Evolutionary conservation across 2,113 vertebrate genomes (phyloP).

Genomic region (Mobula hypostoma): DNA sequence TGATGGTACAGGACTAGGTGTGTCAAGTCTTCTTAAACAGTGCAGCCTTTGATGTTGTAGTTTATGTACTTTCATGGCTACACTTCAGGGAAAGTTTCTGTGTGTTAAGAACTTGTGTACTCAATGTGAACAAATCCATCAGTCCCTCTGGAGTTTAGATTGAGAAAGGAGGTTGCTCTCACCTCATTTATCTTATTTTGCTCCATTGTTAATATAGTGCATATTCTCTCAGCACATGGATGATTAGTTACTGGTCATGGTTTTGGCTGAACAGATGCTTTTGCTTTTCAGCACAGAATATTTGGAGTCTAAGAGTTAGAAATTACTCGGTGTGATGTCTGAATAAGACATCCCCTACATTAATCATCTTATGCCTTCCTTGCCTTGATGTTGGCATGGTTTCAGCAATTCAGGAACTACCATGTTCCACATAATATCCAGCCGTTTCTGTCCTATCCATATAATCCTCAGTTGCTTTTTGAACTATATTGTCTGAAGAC

Average conservation of each 20-base stretch:
- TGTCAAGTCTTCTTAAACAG: conserved; percentile 19
- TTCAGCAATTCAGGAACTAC: not conserved
- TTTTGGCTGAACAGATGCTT: not conserved
- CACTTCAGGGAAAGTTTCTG: not conserved
- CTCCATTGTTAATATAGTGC: not conserved
- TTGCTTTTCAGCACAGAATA: not conserved
- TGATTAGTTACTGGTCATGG: not conserved
- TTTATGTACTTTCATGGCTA: not conserved
- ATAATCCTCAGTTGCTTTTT: not conserved
- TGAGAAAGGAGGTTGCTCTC: not conserved
- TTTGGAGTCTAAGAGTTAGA: not conserved
- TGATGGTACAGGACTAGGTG: not conserved
- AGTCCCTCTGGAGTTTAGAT: not conserved
- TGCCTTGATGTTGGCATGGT: not conserved
- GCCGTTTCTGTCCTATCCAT: not conserved
- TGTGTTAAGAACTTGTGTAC: not conserved
- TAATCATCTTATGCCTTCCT: not conserved
- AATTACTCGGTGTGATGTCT: not conserved
- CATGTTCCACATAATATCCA: not conserved
- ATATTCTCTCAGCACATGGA: not conserved
- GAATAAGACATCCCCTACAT: not conserved
- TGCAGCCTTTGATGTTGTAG: not conserved
- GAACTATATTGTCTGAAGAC: not conserved
- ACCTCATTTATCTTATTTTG: not conserved
- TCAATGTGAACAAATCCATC: conserved; percentile 8